phyloP scores from a whole-genome alignment of 2,888 invertebrate species.

The Xanthorhoe designata region DNA sequence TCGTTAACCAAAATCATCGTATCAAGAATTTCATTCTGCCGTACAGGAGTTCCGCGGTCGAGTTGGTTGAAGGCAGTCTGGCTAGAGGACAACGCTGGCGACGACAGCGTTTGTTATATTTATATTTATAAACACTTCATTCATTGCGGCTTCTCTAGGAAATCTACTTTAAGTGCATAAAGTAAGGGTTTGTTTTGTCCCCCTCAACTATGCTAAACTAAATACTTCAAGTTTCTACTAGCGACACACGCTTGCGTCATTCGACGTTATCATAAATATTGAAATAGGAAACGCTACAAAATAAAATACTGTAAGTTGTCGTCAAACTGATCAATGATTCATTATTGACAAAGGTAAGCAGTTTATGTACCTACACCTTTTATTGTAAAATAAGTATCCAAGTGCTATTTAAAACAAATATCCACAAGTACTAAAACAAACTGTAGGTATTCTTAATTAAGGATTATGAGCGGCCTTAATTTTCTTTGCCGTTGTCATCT shows the following conservation, averaged over 20 bases:
- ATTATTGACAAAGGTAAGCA: constrained; percentile 8
- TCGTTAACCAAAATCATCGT: too few relatives aligned
- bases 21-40: too few relatives aligned
- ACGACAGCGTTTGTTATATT: too few relatives aligned
- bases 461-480: background rate
- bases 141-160: background rate
- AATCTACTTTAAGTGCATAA: background rate
- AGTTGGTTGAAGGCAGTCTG: too few relatives aligned
- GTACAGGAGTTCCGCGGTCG: too few relatives aligned
- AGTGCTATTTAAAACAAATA: too few relatives aligned
- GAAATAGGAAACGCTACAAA: constrained; percentile 16
- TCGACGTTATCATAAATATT: constrained; percentile 25
- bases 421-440: background rate
- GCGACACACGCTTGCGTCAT: constrained; percentile 10
- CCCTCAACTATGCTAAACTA: constrained; percentile 1
- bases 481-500: background rate
- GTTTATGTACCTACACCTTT: constrained; percentile 8
- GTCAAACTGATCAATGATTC: constrained; percentile 20
- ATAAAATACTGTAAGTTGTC: constrained; percentile 20
- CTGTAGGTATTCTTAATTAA: background rate
- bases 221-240: constrained; percentile 22
- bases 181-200: background rate
- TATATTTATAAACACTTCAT: background rate
- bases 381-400: background rate
- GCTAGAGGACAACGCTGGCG: too few relatives aligned